These are phyloP conservation scores for Hydrozoanthus tunicans DNA, from an alignment of 64 coral and sea anemone species.

Conservation along the genomic window DNA sequence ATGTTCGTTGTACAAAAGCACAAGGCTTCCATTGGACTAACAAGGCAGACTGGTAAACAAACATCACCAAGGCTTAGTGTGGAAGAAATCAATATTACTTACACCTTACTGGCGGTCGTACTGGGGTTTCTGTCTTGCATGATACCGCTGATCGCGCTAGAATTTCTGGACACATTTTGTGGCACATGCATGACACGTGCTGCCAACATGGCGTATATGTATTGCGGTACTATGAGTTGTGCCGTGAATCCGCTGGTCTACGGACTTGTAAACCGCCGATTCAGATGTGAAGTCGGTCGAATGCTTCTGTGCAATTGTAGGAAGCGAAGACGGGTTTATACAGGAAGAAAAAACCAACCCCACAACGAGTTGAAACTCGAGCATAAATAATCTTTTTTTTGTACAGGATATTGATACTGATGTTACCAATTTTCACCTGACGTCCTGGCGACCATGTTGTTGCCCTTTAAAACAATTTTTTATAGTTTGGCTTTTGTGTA, in stretches of 20 bases:
- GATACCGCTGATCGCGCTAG: conserved; percentile 76
- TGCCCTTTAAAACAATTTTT: too few relatives aligned
- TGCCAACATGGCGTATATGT: conserved; percentile 45
- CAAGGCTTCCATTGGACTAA: neutral
- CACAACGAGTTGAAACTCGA: neutral
- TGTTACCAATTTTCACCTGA: neutral
- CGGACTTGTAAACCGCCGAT: conserved; percentile 50
- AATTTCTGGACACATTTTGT: conserved; percentile 70
- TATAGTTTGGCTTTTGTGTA: too few relatives aligned
- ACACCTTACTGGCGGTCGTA: conserved; percentile 71
- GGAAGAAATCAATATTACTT: conserved; percentile 80
- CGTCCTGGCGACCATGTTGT: too few relatives aligned
- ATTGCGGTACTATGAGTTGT: conserved; percentile 32
- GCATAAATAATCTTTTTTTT: neutral
- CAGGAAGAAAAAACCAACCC: neutral
- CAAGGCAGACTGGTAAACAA: neutral
- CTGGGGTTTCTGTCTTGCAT: conserved; percentile 69
- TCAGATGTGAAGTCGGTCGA: conserved; percentile 4
- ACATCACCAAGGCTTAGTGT: conserved; percentile 43
- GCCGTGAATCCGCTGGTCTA: conserved; percentile 49
- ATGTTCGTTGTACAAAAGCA: conserved; percentile 17
- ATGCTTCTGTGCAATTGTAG: neutral
- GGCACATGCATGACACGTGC: conserved; percentile 45
- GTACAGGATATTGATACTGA: neutral
- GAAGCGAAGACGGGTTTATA: neutral